Evolutionary conservation across 30 jellyfish, hydroid and myxozoan species (phyloP).

Genomic region (Sanderia malayensis): DNA sequence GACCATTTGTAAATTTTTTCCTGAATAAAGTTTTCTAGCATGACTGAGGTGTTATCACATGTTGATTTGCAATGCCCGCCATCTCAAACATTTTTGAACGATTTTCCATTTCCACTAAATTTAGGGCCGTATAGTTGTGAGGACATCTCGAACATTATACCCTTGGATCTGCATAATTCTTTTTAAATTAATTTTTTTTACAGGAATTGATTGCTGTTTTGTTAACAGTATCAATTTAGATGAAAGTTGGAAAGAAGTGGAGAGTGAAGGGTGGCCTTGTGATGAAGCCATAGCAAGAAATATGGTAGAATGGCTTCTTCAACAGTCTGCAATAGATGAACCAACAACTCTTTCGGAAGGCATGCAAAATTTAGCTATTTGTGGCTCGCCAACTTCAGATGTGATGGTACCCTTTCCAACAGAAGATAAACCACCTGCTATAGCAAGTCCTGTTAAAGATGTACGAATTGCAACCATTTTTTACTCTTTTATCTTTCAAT

Average conservation of each 20-base stretch:
- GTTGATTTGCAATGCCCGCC: too few relatives aligned
- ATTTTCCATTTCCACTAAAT: too few relatives aligned
- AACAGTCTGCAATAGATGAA: background rate
- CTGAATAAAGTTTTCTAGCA: too few relatives aligned
- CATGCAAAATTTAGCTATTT: background rate
- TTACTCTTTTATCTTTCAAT: background rate
- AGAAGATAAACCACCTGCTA: background rate
- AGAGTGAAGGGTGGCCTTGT: slow-evolving; percentile 12
- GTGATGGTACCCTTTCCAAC: background rate
- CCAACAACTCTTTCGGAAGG: background rate
- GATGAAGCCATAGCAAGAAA: slow-evolving; percentile 23
- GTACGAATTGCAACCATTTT: too few relatives aligned
- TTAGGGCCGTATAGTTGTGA: too few relatives aligned
- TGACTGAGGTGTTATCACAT: too few relatives aligned
- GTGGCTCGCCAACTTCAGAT: background rate
- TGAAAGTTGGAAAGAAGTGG: slow-evolving; percentile 32
- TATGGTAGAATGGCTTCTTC: background rate
- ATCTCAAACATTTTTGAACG: too few relatives aligned
- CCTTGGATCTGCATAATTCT: too few relatives aligned
- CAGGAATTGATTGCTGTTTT: slow-evolving; percentile 44
- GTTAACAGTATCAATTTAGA: slow-evolving; percentile 14
- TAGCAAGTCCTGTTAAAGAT: slow-evolving; percentile 32
- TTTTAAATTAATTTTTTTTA: background rate
- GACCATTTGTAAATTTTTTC: too few relatives aligned
- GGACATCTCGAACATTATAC: too few relatives aligned